Conservation (phyloP, 2,888 invertebrate genomes). For the Nomada ferruginata region DNA sequence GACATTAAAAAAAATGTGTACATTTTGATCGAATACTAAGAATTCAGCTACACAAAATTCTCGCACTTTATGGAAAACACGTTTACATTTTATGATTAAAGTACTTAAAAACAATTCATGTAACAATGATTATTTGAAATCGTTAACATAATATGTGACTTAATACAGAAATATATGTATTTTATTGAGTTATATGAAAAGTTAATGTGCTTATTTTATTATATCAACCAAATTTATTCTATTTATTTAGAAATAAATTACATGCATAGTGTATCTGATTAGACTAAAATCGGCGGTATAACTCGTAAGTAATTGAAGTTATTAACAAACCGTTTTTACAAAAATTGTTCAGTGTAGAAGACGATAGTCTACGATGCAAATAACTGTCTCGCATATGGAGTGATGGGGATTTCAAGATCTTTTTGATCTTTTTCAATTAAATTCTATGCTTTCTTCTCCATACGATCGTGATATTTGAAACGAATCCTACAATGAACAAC, state of each 20-base stretch:
- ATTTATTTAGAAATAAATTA: neutral
- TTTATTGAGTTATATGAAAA: conserved; percentile 20
- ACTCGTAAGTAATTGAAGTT: too few species aligned
- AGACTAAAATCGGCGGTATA: too few species aligned
- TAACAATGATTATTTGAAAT: conserved; percentile 4
- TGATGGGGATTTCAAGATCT: too few species aligned
- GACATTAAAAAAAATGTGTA: neutral
- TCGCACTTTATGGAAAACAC: neutral
- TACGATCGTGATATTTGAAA: too few species aligned
- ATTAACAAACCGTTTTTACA: too few species aligned
- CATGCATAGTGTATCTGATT: neutral
- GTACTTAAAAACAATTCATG: conserved; percentile 6
- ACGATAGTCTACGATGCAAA: too few species aligned
- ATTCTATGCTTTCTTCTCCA: too few species aligned
- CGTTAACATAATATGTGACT: neutral
- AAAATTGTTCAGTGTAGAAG: too few species aligned
- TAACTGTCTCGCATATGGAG: too few species aligned
- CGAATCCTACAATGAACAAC: too few species aligned
- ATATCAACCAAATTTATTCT: neutral
- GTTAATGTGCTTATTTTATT: conserved; percentile 1
- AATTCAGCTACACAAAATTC: neutral
- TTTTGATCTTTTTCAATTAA: too few species aligned
- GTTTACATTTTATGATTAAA: neutral
- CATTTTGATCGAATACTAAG: conserved; percentile 14
- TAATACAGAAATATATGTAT: conserved; percentile 5